Conservation (phyloP, 1,140 invertebrate species). For the Chrysopa pallens region DNA sequence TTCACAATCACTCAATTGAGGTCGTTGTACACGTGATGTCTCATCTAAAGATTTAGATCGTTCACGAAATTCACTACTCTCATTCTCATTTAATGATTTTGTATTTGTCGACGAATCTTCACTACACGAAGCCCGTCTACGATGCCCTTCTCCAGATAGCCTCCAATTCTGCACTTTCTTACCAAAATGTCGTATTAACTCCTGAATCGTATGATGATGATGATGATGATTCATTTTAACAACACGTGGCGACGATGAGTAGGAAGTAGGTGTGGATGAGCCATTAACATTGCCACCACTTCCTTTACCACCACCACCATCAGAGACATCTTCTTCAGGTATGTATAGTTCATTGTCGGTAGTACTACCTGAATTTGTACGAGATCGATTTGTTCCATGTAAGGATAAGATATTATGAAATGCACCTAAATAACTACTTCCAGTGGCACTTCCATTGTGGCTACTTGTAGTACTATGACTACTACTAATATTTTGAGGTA, state of each 20-base stretch:
- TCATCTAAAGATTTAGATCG: conserved; percentile 61
- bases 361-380: background rate
- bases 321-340: too few species aligned
- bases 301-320: too few species aligned
- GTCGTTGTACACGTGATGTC: conserved; percentile 19
- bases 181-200: conserved; percentile 50
- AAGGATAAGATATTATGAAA: too few species aligned
- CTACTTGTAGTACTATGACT: too few species aligned
- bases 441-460: too few species aligned
- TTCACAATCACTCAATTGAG: conserved; percentile 39
- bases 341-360: too few species aligned
- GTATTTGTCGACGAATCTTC: conserved; percentile 25
- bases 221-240: conserved; percentile 17
- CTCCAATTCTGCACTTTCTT: conserved; percentile 44
- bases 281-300: too few species aligned
- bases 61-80: conserved; percentile 36
- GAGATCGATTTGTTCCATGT: background rate
- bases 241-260: conserved; percentile 1
- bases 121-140: conserved; percentile 27
- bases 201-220: conserved; percentile 48
- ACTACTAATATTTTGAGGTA: too few species aligned
- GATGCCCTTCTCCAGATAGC: conserved; percentile 6
- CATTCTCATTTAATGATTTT: conserved; percentile 23
- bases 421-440: too few species aligned
- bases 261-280: conserved; percentile 8